Percentiles rank a stretch among this genome's conserved stretches.
phyloP scores from a whole-genome alignment of 1,140 invertebrate species.

The Euwallacea similis region DNA sequence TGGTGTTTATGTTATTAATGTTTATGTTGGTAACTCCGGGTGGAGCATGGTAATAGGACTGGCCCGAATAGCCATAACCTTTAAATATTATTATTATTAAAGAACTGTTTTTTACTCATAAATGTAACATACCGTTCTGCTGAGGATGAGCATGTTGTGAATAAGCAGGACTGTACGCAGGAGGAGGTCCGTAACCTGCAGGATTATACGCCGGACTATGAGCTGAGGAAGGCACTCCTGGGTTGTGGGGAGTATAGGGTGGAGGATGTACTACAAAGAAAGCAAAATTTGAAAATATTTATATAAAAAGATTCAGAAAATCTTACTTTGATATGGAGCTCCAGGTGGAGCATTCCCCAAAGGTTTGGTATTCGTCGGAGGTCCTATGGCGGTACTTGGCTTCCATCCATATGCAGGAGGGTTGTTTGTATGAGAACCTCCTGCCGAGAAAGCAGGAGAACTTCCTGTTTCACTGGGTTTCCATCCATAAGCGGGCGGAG shows the following conservation, averaged over 20 bases:
- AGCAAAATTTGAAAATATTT: background rate
- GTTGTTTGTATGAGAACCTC: background rate
- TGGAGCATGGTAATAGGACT: background rate
- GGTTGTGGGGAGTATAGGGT: slow-evolving; percentile 24
- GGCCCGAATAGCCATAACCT: slow-evolving; percentile 11
- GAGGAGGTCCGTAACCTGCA: slow-evolving; percentile 39
- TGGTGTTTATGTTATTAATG: slow-evolving; percentile 39
- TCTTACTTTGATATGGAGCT: slow-evolving; percentile 24
- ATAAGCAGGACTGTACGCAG: slow-evolving; percentile 27
- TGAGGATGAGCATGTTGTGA: slow-evolving; percentile 23
- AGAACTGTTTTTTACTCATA: background rate
- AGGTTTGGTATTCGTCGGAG: slow-evolving; percentile 22
- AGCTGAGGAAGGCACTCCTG: slow-evolving; percentile 31
- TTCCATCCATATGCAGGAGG: slow-evolving; percentile 17
- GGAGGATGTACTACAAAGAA: slow-evolving; percentile 22
- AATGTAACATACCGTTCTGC: slow-evolving; percentile 10
- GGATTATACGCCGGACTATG: slow-evolving; percentile 36
- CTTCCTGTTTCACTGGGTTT: slow-evolving; percentile 3
- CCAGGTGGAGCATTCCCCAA: slow-evolving; percentile 25
- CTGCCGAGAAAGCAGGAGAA: background rate
- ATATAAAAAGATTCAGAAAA: background rate
- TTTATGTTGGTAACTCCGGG: slow-evolving; percentile 20
- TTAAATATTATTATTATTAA: background rate
- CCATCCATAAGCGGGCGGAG: slow-evolving; percentile 5
- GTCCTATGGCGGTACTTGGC: slow-evolving; percentile 12